Percentiles rank a stretch among this genome's conserved stretches.
Conservation (phyloP, 2,797 vertebrate species). For the Champsocephalus gunnari region DNA sequence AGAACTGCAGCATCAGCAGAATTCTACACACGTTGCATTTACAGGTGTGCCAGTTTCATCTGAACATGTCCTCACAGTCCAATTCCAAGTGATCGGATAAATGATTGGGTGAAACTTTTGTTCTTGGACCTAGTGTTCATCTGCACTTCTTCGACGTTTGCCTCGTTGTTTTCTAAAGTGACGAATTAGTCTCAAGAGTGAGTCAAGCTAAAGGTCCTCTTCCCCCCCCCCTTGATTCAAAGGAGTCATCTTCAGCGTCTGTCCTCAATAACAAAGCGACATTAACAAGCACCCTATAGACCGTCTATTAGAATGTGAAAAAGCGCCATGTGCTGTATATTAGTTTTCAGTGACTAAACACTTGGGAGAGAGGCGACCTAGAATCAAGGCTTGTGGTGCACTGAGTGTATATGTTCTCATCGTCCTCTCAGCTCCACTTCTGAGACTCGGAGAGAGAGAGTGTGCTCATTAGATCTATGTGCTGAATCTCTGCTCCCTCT, state of each 20-base stretch:
- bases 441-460: slow-evolving; percentile 72
- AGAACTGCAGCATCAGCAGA: slow-evolving; percentile 65
- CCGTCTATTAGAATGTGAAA: slow-evolving; percentile 80
- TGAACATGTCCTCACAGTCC: slow-evolving; percentile 39
- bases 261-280: slow-evolving; percentile 74
- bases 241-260: slow-evolving; percentile 49
- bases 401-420: slow-evolving; percentile 82
- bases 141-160: slow-evolving; percentile 4
- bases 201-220: slow-evolving; percentile 68
- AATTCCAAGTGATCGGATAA: slow-evolving; percentile 32
- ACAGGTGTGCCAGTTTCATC: slow-evolving; percentile 43
- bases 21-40: slow-evolving; percentile 28
- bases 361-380: slow-evolving; percentile 86
- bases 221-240: slow-evolving; percentile 36
- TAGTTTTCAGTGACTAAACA: slow-evolving; percentile 85
- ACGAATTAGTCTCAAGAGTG: slow-evolving; percentile 50
- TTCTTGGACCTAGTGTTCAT: slow-evolving; percentile 38
- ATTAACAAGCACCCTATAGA: slow-evolving; percentile 76
- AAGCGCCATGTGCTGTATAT: slow-evolving; percentile 77
- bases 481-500: slow-evolving; percentile 78
- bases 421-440: slow-evolving; percentile 85
- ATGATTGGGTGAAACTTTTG: slow-evolving; percentile 7
- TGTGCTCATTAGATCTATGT: slow-evolving; percentile 84
- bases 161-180: slow-evolving; percentile 58
- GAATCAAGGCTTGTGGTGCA: slow-evolving; percentile 83